Base-by-base conservation (phyloP, 2,113 vertebrate species). In the Chunga burmeisteri region DNA sequence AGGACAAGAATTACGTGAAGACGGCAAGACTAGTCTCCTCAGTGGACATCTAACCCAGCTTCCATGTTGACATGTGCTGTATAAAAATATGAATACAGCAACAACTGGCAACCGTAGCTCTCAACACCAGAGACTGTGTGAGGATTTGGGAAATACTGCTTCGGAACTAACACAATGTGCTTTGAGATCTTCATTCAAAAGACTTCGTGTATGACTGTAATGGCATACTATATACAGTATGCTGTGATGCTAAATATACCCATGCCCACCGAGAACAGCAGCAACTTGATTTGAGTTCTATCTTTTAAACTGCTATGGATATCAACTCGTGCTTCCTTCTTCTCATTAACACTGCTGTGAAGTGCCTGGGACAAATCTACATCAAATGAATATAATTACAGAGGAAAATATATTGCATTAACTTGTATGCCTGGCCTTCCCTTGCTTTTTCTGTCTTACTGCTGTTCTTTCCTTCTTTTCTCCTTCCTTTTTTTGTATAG, bases 361-460 rank as follows among this genome's bases (percentile, higher is more conserved):
- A 94, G 74, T 86, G 79, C 74, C 91, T 93, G 86, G 78, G 79
- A 95, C 67, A 85, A 94, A 90, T 90, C 86, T 84, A 90, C 92
- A 96, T 88, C 91, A 90, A 88, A 92, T 92, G 82, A 95, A 93
- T 73, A 62, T 62, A 96, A 96, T 91, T 96, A 90, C 79, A 93
- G 77, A 65, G 65, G 61, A 72, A 90, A 95, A 92, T 36, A 93
- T 59, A 47, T 34, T 52, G 83, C 87, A 88, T 79, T 93, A 93
- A 84, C 82, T 87, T 68, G 4, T 19, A 66, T 22, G 75, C 63
- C 79, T 92, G 90, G 27, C 58, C 44, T 88, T 72, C 72, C 58
- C 36, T 66, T 59, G 74, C 11, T 89, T 95, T 78, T 87, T 79
- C 80, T 88, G 40, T 66, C 46, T 83, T 52, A 67, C 7, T 0